Evolutionary conservation across 1,140 invertebrate species (phyloP).

Genomic region (Halyomorpha halys): DNA sequence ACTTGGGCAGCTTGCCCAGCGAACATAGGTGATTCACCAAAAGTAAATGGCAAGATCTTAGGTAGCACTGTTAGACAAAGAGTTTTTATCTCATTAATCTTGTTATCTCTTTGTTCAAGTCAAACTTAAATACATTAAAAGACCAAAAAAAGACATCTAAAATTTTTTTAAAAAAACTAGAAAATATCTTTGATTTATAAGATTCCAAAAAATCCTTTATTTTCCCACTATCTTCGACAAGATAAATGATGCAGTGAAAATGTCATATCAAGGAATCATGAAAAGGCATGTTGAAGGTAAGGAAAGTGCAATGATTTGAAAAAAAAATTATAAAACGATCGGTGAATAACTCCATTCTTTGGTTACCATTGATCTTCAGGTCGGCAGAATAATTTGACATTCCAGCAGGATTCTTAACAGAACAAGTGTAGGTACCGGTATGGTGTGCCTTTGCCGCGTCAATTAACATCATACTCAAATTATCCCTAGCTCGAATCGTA

Average conservation of each 20-base stretch:
- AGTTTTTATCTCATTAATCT: background rate
- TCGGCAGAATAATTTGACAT: conserved; percentile 29
- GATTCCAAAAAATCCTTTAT: too few relatives aligned
- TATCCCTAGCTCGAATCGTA: conserved; percentile 41
- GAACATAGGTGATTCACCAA: conserved; percentile 39
- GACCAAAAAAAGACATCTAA: background rate
- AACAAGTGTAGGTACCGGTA: conserved; percentile 43
- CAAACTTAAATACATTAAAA: background rate
- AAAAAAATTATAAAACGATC: too few relatives aligned
- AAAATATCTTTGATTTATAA: too few relatives aligned
- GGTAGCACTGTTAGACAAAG: conserved; percentile 41
- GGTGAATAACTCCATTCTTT: background rate
- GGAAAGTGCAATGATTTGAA: too few relatives aligned
- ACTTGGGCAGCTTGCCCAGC: conserved; percentile 40
- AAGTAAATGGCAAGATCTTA: conserved; percentile 49
- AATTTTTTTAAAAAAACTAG: too few relatives aligned
- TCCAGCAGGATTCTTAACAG: conserved; percentile 37
- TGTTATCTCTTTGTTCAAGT: background rate
- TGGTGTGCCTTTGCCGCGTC: conserved; percentile 39
- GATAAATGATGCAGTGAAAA: too few relatives aligned
- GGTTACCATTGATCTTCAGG: conserved; percentile 32
- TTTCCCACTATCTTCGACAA: too few relatives aligned
- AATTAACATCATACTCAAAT: conserved; percentile 42
- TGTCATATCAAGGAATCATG: too few relatives aligned
- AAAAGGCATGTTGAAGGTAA: too few relatives aligned